phyloP scores from a whole-genome alignment of 2,888 invertebrate genomes.

The Galeruca laticollis region DNA sequence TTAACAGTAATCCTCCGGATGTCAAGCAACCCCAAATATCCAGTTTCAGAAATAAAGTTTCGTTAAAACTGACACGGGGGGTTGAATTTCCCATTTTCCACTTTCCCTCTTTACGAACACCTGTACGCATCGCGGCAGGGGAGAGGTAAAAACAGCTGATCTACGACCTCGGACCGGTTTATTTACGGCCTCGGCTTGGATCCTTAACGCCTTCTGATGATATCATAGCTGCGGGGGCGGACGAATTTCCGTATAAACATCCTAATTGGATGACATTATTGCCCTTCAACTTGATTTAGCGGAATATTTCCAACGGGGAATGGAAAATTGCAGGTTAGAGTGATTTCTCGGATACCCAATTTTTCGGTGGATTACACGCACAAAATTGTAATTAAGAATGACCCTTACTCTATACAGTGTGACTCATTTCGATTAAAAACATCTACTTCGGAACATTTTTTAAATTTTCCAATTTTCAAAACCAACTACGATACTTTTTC shows the following conservation, averaged over 20 bases:
- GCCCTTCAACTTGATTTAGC: constrained; percentile 43
- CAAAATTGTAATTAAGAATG: constrained; percentile 19
- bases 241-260: constrained; percentile 41
- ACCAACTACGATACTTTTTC: no score
- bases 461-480: no score
- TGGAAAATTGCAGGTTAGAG: constrained; percentile 21
- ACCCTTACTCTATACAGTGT: not conserved
- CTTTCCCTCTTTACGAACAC: constrained; percentile 44
- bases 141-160: constrained; percentile 30
- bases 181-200: constrained; percentile 33
- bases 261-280: constrained; percentile 48
- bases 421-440: no score
- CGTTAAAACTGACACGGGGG: constrained; percentile 50
- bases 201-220: constrained; percentile 29
- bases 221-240: constrained; percentile 39
- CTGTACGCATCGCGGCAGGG: constrained; percentile 38
- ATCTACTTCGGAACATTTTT: no score
- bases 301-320: constrained; percentile 28
- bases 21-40: constrained; percentile 43
- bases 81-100: constrained; percentile 36
- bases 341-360: constrained; percentile 22
- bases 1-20: constrained; percentile 37
- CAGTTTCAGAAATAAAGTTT: constrained; percentile 52
- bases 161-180: constrained; percentile 21
- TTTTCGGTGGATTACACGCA: constrained; percentile 24